Percentiles rank a stretch among this genome's conserved stretches.
phyloP scores from a whole-genome alignment of 23 tunicate genomes.

The Styela clava region DNA sequence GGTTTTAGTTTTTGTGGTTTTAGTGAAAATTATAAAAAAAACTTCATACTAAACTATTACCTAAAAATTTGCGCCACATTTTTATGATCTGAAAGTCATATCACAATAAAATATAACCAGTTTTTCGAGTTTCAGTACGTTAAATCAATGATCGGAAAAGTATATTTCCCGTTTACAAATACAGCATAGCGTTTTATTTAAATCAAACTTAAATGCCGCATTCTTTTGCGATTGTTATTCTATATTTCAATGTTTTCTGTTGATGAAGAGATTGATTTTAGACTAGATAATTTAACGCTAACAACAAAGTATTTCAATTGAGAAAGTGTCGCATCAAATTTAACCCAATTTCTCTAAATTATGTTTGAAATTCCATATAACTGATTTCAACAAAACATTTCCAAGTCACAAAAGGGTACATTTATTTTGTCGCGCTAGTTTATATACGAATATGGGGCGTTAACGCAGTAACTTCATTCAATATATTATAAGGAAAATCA shows the following conservation, averaged over 20 bases:
- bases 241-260: background rate
- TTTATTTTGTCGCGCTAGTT: background rate
- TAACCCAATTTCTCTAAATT: background rate
- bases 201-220: background rate
- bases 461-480: background rate
- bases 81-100: no score
- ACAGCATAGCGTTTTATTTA: background rate
- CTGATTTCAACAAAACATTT: background rate
- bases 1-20: no score
- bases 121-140: background rate
- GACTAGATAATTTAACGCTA: background rate
- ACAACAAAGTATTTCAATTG: background rate
- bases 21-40: no score
- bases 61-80: no score
- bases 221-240: background rate
- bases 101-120: slow-evolving; percentile 10
- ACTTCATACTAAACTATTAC: no score
- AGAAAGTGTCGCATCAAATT: slow-evolving; percentile 11
- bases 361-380: background rate
- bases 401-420: background rate
- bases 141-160: background rate
- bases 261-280: background rate
- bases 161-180: background rate
- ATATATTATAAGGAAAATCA: no score
- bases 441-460: background rate